phyloP scores from a whole-genome alignment of 2,888 invertebrate species.

The Xanthostigma xanthostigma region DNA sequence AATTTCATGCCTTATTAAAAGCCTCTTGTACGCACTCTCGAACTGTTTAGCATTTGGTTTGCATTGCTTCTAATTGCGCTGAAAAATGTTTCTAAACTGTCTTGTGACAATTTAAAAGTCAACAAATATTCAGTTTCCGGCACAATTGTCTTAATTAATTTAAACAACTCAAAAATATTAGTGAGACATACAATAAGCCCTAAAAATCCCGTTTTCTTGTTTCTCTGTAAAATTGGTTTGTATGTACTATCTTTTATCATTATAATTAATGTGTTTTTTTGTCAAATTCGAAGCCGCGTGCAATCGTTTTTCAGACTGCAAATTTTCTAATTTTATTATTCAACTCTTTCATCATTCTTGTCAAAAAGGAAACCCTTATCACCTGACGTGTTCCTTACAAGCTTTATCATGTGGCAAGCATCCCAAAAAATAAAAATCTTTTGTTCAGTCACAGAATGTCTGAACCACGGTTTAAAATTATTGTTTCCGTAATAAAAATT shows the following conservation, averaged over 20 bases:
- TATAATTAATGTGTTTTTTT: not conserved
- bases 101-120: conserved; percentile 10
- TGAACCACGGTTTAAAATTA: too few species aligned
- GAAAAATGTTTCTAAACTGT: conserved; percentile 13
- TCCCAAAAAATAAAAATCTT: too few species aligned
- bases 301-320: not conserved
- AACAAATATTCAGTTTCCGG: conserved; percentile 7
- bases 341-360: not conserved
- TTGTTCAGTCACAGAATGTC: too few species aligned
- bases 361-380: too few species aligned
- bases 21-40: conserved; percentile 9
- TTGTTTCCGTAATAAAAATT: too few species aligned
- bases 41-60: conserved; percentile 13
- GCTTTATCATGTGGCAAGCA: too few species aligned
- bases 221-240: too few species aligned
- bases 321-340: not conserved
- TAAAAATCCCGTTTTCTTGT: conserved; percentile 8
- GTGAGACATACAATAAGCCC: conserved; percentile 9
- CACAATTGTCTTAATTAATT: conserved; percentile 4
- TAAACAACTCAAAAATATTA: conserved; percentile 8
- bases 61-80: conserved; percentile 9
- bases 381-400: too few species aligned
- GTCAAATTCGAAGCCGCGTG: conserved; percentile 1
- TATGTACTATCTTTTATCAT: too few species aligned
- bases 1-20: conserved; percentile 9